These are phyloP conservation scores for Agelastica alni DNA, from an alignment of 2,888 invertebrate genomes.

Conservation along the genomic window DNA sequence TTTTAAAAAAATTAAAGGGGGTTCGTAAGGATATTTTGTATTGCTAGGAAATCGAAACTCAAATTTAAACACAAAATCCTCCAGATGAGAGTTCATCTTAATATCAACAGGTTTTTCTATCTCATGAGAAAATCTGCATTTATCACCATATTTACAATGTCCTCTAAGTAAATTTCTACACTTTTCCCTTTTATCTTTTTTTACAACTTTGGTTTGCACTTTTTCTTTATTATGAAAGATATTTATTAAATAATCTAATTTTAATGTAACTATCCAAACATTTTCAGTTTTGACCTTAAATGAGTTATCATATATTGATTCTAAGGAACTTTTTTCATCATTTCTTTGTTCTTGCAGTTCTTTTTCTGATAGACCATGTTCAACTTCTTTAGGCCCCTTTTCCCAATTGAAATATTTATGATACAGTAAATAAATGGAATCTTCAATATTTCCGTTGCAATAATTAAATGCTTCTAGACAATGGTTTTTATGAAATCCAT, in stretches of 20 bases:
- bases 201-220: constrained; percentile 47
- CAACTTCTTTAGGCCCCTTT: constrained; percentile 33
- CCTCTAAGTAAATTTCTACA: constrained; percentile 66
- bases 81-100: constrained; percentile 51
- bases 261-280: constrained; percentile 73
- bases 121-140: constrained; percentile 76
- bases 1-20: constrained; percentile 73
- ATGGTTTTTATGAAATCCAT: constrained; percentile 75
- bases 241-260: constrained; percentile 67
- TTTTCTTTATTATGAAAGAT: constrained; percentile 56
- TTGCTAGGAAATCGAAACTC: constrained; percentile 76
- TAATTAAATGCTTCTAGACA: constrained; percentile 74
- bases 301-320: constrained; percentile 75
- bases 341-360: constrained; percentile 68
- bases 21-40: constrained; percentile 74
- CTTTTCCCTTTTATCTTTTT: constrained; percentile 60
- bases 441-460: constrained; percentile 71
- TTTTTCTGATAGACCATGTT: constrained; percentile 57
- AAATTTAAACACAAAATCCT: constrained; percentile 63
- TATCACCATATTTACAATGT: constrained; percentile 74
- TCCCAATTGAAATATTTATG: constrained; percentile 68
- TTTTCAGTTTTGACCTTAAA: constrained; percentile 72
- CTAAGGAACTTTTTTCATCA: constrained; percentile 75
- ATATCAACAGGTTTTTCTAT: constrained; percentile 54
- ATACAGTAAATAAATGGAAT: constrained; percentile 71